These are phyloP conservation scores for Homarus gammarus DNA, from an alignment of 2,888 invertebrate species.

Conservation along the genomic window DNA sequence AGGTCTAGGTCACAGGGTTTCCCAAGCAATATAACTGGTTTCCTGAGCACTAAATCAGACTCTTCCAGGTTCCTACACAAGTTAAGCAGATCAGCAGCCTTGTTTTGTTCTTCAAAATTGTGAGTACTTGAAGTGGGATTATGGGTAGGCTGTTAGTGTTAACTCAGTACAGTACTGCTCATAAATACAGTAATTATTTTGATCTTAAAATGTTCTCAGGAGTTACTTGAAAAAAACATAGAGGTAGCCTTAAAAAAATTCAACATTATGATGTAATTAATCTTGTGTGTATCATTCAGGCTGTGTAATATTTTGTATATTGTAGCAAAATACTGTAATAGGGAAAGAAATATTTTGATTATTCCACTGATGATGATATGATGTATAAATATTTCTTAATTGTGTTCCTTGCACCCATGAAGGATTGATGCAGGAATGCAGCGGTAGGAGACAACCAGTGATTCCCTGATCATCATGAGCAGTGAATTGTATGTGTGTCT, in stretches of 20 bases:
- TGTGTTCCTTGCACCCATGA: constrained; percentile 43
- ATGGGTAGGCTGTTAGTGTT: neutral
- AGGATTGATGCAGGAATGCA: constrained; percentile 41
- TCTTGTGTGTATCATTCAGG: constrained; percentile 11
- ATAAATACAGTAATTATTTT: neutral
- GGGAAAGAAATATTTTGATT: neutral
- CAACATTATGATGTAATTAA: neutral
- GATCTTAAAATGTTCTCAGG: neutral
- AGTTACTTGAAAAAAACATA: neutral
- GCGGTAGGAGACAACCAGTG: constrained; percentile 39
- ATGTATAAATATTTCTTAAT: constrained; percentile 27
- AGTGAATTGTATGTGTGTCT: constrained; percentile 22
- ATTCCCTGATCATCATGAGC: constrained; percentile 29
- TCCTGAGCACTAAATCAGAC: constrained; percentile 52
- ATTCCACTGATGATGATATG: neutral
- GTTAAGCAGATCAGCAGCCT: constrained; percentile 49
- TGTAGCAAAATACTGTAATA: constrained; percentile 6
- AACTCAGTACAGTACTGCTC: constrained; percentile 15
- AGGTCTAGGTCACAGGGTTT: constrained; percentile 67
- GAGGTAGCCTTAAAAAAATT: neutral
- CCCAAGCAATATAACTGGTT: neutral
- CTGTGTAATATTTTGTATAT: neutral
- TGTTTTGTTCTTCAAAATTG: constrained; percentile 40
- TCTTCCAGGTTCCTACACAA: constrained; percentile 51
- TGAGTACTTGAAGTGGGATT: constrained; percentile 39